A percentile compares a stretch with the other conserved stretches of the same genome.
Conservation (phyloP, 2,113 vertebrate genomes). For the Scolopax mira region DNA sequence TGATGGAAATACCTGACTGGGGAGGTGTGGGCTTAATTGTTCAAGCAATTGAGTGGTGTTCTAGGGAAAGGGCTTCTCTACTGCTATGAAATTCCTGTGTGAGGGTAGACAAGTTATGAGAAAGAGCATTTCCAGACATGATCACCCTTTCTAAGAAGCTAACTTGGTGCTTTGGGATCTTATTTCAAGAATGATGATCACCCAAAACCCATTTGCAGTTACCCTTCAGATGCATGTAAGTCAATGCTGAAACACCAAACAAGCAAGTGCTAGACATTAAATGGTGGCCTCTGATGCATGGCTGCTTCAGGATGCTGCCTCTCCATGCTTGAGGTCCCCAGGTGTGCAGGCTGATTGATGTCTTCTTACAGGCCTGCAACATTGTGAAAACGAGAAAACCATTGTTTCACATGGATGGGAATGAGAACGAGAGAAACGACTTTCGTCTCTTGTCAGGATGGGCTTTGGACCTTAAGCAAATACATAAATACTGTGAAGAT, state of each 20-base stretch:
- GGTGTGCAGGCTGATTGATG: not conserved
- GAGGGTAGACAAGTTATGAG: not conserved
- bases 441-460: not conserved
- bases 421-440: not conserved
- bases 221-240: not conserved
- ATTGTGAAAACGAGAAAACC: not conserved
- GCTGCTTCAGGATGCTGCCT: not conserved
- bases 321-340: not conserved
- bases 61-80: not conserved
- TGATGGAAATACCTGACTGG: not conserved
- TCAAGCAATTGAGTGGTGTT: not conserved
- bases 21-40: not conserved
- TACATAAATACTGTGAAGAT: not conserved
- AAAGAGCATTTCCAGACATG: not conserved
- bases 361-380: not conserved
- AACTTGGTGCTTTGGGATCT: not conserved
- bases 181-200: not conserved
- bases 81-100: not conserved
- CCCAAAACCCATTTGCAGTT: not conserved
- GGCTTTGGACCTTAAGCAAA: not conserved
- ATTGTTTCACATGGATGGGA: not conserved
- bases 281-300: not conserved
- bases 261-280: not conserved
- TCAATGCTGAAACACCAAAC: not conserved
- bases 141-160: not conserved